A percentile compares a stretch with the other conserved stretches of the same genome.
These are phyloP conservation scores for Seriola dumerili DNA, from an alignment of 2,113 vertebrate genomes.

Conservation along the genomic window DNA sequence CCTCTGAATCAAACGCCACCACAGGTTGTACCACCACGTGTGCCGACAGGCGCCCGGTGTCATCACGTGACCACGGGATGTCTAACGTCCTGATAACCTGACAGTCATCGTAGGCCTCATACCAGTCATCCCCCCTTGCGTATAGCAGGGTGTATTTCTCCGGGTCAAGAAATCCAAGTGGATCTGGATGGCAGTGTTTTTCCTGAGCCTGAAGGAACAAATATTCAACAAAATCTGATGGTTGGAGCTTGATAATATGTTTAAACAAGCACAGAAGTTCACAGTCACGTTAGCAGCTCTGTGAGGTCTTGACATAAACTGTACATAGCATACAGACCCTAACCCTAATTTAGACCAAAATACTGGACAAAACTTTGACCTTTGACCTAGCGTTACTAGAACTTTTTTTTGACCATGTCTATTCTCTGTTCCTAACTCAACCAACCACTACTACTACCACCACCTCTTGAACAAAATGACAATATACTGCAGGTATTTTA, in stretches of 20 bases:
- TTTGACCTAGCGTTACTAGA: accelerated
- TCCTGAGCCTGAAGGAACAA: conserved; percentile 66
- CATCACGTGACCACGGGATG: conserved; percentile 74
- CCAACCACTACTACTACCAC: not conserved
- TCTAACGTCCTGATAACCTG: conserved; percentile 83
- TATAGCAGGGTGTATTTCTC: conserved; percentile 82
- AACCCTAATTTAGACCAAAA: no score
- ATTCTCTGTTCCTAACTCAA: not conserved
- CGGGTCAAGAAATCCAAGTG: conserved; percentile 79
- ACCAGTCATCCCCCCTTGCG: conserved; percentile 72
- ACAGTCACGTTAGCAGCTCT: no score
- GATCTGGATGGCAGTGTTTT: conserved; percentile 66
- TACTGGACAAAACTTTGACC: no score
- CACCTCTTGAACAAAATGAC: not conserved
- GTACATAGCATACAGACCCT: not conserved
- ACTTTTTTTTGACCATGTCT: not conserved
- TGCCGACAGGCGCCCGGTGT: conserved; percentile 54
- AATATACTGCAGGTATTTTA: not conserved
- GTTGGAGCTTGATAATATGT: not conserved
- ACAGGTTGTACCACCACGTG: conserved; percentile 67
- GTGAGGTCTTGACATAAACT: not conserved
- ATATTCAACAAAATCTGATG: not conserved
- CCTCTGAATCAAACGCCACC: conserved; percentile 59
- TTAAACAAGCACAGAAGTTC: not conserved
- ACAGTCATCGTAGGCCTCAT: conserved; percentile 85